Conservation (phyloP, 1,140 invertebrate species). For the Zophobas atratus region DNA sequence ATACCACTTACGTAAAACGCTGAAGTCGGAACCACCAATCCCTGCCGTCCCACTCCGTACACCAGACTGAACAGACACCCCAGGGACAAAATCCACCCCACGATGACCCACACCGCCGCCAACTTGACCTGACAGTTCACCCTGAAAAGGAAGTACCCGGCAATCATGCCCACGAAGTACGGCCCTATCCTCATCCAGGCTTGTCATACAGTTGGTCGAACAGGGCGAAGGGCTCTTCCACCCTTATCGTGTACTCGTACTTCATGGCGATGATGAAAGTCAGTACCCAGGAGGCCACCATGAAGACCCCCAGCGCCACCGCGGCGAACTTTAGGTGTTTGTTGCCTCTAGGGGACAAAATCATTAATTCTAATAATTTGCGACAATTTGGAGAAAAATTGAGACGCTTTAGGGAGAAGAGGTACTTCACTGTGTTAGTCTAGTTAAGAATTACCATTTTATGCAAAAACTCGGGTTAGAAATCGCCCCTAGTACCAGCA, state of each 20-base stretch:
- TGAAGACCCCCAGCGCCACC: conserved; percentile 71
- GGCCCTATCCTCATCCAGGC: conserved; percentile 86
- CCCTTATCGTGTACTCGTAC: conserved; percentile 83
- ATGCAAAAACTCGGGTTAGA: no score
- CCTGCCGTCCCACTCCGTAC: conserved; percentile 82
- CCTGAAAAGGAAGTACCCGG: conserved; percentile 82
- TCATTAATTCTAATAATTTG: no score
- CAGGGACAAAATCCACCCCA: conserved; percentile 76
- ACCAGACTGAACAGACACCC: conserved; percentile 78
- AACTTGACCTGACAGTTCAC: conserved; percentile 78
- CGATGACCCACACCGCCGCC: conserved; percentile 72
- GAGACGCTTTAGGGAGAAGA: no score
- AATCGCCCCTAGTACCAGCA: no score
- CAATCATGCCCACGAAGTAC: conserved; percentile 84
- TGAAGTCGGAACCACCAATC: conserved; percentile 77
- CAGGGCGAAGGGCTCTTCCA: conserved; percentile 86
- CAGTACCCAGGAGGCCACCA: conserved; percentile 82
- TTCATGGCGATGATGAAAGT: conserved; percentile 82
- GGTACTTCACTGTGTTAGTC: no score
- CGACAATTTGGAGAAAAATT: no score
- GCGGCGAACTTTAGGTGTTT: conserved; percentile 70
- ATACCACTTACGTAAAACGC: conserved; percentile 75
- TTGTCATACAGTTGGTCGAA: conserved; percentile 90
- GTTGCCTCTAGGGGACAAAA: conserved; percentile 59
- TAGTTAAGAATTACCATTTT: no score